Evolutionary conservation across 2,888 invertebrate species (phyloP), one percentile per base, ranked within the genome.

Genomic region (Adineta ricciae): DNA sequence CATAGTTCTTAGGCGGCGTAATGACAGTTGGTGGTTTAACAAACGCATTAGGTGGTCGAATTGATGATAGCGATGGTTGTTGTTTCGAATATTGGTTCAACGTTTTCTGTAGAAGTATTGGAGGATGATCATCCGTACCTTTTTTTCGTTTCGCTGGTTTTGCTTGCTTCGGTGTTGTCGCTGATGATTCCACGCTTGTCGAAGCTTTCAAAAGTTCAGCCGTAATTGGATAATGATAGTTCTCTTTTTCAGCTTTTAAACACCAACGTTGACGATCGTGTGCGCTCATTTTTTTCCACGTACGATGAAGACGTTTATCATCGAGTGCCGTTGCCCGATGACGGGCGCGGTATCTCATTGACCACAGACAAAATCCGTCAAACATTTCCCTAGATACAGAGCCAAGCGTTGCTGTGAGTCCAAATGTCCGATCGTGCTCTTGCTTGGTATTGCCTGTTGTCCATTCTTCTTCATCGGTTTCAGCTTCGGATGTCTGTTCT

Each of bases 201-300:
- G 64, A 64, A 16, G 64, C 64, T 64, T 64, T 64, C 19, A 64
- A 36, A 32, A 64, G 32, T 64, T 64, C 64, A 36, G 64, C 64
- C 19, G 64, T 64, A 27, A 64, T 78, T 41, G 38, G 78, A 78
- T 41, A 78, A 78, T 78, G 78, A 78, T 78, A 41, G 41, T 41
- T 78, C 41, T 78, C 78, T 41, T 38, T 41, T 78, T 78, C 78
- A 41, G 78, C 78, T 41, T 78, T 78, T 11, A 78, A 24, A 78
- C 78, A 78, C 78, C 78, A 78, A 78, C 78, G 78, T 41, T 78
- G 38, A 41, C 78, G 38, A 78, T 78, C 78, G 8, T 78, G 78
- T 78, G 41, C 38, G 41, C 78, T 78, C 78, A 78, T 78, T 78
- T 78, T 78, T 78, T 78, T 78, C 78, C 78, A 78, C n/a, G 78